phyloP scores from a whole-genome alignment of 2,888 invertebrate species.

The Athalia rosae region DNA sequence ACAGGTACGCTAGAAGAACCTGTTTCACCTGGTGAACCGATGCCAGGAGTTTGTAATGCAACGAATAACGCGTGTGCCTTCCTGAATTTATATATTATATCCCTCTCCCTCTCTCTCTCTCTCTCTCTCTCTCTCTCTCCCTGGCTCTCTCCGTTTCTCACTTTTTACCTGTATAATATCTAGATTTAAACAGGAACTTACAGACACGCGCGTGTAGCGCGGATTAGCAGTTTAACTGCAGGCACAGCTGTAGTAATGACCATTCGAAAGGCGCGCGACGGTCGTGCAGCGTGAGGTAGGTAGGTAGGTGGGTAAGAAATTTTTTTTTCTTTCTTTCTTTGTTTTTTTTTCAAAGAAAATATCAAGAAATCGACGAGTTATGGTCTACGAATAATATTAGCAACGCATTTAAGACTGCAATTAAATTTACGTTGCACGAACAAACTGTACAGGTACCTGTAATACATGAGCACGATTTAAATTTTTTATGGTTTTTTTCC shows the following conservation, averaged over 20 bases:
- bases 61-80: neutral
- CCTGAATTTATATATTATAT: no score
- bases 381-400: conserved; percentile 31
- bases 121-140: no score
- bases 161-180: neutral
- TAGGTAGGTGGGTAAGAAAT: neutral
- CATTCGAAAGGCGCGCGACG: conserved; percentile 20
- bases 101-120: no score
- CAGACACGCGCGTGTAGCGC: conserved; percentile 19
- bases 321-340: neutral
- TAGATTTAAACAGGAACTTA: conserved; percentile 37
- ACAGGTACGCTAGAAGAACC: conserved; percentile 2
- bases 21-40: conserved; percentile 36
- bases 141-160: no score
- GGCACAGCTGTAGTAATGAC: conserved; percentile 21
- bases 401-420: conserved; percentile 28
- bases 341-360: conserved; percentile 6
- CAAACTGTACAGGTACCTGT: no score
- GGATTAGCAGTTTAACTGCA: conserved; percentile 25
- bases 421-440: conserved; percentile 13
- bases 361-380: conserved; percentile 34
- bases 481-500: no score
- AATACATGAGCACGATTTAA: no score
- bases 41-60: no score
- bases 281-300: neutral